Percentiles rank a stretch among this genome's conserved stretches.
phyloP scores from a whole-genome alignment of 1,140 invertebrate genomes.

The Neotoxoptera formosana region DNA sequence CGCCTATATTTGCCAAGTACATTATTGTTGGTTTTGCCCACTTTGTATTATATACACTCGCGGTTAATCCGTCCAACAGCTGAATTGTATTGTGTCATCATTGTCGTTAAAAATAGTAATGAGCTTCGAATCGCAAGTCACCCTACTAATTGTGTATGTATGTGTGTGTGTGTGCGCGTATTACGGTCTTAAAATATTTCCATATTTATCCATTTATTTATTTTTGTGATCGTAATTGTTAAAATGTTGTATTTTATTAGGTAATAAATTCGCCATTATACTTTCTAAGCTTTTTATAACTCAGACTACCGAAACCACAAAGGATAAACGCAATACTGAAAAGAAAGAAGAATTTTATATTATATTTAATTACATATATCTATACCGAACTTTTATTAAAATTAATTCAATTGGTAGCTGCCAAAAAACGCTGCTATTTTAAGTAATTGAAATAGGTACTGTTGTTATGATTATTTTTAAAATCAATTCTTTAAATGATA shows the following conservation, averaged over 20 bases:
- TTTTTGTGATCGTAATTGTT: neutral
- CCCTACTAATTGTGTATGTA: neutral
- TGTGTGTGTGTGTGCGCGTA: neutral
- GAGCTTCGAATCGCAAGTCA: neutral
- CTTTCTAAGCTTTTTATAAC: neutral
- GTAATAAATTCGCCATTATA: neutral
- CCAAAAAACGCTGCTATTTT: neutral
- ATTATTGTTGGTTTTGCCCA: neutral
- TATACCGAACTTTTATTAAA: neutral
- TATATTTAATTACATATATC: neutral
- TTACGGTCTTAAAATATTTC: slow-evolving; percentile 7
- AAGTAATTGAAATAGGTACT: neutral
- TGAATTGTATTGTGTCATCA: slow-evolving; percentile 1
- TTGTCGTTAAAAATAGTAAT: neutral
- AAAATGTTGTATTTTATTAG: neutral
- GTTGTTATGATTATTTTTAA: neutral
- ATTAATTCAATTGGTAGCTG: neutral
- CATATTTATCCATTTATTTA: neutral
- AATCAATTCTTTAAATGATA: neutral
- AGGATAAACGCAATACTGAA: neutral
- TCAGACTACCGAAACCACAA: neutral
- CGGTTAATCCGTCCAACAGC: neutral
- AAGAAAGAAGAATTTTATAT: neutral
- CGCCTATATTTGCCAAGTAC: neutral
- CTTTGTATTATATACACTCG: neutral